Evolutionary conservation across 2,888 invertebrate species (phyloP).

Genomic region (Cosmia pyralina): DNA sequence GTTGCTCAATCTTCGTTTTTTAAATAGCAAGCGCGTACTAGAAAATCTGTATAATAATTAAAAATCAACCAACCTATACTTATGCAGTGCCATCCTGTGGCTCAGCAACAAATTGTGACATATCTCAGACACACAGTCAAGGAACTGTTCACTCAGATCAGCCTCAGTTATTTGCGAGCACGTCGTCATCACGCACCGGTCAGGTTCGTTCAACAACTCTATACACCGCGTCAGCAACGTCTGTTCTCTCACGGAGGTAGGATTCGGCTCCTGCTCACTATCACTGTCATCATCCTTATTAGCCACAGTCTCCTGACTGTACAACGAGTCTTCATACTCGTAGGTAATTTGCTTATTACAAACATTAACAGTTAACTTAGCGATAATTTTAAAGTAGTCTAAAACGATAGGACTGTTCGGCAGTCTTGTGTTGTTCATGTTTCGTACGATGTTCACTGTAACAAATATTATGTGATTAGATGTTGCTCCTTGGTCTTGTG

Average conservation of each 20-base stretch:
- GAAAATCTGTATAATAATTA: neutral
- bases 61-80: slow-evolving; percentile 92
- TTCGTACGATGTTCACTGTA: slow-evolving; percentile 86
- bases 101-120: slow-evolving; percentile 96
- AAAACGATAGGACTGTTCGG: slow-evolving; percentile 88
- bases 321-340: slow-evolving; percentile 86
- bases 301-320: slow-evolving; percentile 84
- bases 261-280: slow-evolving; percentile 88
- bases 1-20: too few relatives aligned
- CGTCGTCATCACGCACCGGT: slow-evolving; percentile 81
- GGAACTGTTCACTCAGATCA: slow-evolving; percentile 88
- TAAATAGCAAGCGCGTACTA: neutral
- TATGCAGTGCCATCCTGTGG: slow-evolving; percentile 95
- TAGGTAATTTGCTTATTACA: slow-evolving; percentile 85
- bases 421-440: slow-evolving; percentile 88
- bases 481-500: neutral
- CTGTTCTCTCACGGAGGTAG: slow-evolving; percentile 85
- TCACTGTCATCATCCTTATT: slow-evolving; percentile 91
- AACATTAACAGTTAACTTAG: slow-evolving; percentile 83
- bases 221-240: slow-evolving; percentile 90
- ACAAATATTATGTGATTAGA: slow-evolving; percentile 55
- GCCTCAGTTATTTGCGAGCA: slow-evolving; percentile 88
- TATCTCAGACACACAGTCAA: slow-evolving; percentile 93
- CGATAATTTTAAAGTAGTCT: slow-evolving; percentile 85
- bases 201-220: slow-evolving; percentile 91